phyloP scores from a whole-genome alignment of 2,113 vertebrate species.

The Xenopus laevis region DNA sequence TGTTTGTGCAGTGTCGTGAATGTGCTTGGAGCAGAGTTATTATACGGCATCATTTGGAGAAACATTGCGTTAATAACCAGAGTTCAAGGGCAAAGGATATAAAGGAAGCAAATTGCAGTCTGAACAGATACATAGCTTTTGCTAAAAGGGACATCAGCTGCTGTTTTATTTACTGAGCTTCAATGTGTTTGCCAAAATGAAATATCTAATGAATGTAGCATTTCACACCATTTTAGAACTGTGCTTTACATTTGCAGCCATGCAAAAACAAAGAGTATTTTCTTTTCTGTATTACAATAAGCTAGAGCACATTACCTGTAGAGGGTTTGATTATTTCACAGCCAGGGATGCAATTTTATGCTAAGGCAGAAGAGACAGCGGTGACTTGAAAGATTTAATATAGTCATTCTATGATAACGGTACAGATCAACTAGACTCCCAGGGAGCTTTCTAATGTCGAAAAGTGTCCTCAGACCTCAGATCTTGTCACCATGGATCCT shows the following conservation, averaged over 20 bases:
- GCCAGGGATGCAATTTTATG: constrained; percentile 63
- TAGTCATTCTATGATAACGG: constrained; percentile 54
- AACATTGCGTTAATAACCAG: constrained; percentile 81
- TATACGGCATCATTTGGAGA: constrained; percentile 78
- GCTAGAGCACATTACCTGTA: constrained; percentile 42
- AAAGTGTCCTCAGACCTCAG: constrained; percentile 36
- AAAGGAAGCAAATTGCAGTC: constrained; percentile 80
- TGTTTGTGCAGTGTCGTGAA: constrained; percentile 65
- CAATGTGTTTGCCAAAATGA: constrained; percentile 55
- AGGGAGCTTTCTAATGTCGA: constrained; percentile 36
- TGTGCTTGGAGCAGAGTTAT: constrained; percentile 71
- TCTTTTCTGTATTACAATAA: constrained; percentile 33
- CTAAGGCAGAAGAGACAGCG: constrained; percentile 51
- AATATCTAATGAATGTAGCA: constrained; percentile 22
- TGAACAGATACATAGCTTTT: constrained; percentile 80
- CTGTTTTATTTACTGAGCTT: constrained; percentile 77
- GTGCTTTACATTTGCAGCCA: constrained; percentile 1
- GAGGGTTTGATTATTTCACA: constrained; percentile 61
- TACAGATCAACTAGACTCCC: constrained; percentile 49
- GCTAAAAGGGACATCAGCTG: constrained; percentile 74
- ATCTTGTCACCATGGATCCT: constrained; percentile 38
- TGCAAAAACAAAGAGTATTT: constrained; percentile 7
- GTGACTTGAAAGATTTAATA: constrained; percentile 57
- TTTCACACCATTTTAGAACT: constrained; percentile 2
- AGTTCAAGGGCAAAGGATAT: constrained; percentile 85